Conservation (phyloP, 2,888 invertebrate species). For the Epinotia nisella region DNA sequence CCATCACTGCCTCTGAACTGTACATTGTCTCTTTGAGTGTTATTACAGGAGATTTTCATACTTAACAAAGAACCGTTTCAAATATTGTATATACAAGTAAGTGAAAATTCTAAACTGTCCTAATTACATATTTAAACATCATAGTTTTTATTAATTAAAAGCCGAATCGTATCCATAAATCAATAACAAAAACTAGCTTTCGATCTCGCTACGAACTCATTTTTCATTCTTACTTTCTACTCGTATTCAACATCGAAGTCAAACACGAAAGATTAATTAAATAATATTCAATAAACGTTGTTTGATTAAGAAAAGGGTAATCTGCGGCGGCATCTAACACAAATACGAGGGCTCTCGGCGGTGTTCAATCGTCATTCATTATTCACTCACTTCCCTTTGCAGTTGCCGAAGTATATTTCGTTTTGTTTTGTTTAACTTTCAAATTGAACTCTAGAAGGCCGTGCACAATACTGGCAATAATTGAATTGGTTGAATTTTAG, state of each 20-base stretch:
- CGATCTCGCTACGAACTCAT: constrained; percentile 55
- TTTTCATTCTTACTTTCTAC: constrained; percentile 50
- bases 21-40: constrained; percentile 2
- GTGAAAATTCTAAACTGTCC: not conserved
- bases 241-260: constrained; percentile 69
- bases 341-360: constrained; percentile 77
- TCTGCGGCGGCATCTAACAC: constrained; percentile 83
- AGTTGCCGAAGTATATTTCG: constrained; percentile 76
- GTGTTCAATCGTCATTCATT: constrained; percentile 83
- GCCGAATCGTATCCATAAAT: constrained; percentile 37
- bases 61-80: not conserved
- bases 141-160: constrained; percentile 37
- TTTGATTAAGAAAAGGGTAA: constrained; percentile 83
- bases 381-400: constrained; percentile 82
- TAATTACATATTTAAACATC: constrained; percentile 7
- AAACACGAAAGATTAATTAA: constrained; percentile 81
- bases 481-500: constrained; percentile 69
- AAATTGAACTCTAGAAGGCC: constrained; percentile 72
- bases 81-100: not conserved
- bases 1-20: too few relatives aligned
- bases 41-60: not conserved
- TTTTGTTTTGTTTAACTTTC: constrained; percentile 83
- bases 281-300: constrained; percentile 81
- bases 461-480: constrained; percentile 72
- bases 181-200: constrained; percentile 49